Evolutionary conservation across 2,113 vertebrate genomes (phyloP).

Genomic region (Condylura cristata): DNA sequence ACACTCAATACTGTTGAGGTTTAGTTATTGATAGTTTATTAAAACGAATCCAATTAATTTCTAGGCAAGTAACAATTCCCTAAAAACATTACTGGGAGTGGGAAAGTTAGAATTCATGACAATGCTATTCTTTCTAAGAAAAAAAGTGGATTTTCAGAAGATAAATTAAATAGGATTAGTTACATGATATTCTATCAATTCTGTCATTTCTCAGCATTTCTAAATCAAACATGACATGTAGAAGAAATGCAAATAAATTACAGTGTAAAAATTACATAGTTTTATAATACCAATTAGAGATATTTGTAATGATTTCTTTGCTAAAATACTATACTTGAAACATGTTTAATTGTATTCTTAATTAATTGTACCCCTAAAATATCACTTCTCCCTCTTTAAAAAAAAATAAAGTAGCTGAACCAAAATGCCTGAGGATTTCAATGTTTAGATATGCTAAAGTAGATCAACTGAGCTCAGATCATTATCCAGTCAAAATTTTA

Average conservation of each 20-base stretch:
- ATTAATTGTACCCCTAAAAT: conserved; percentile 82
- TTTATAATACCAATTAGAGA: conserved; percentile 63
- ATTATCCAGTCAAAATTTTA: background rate
- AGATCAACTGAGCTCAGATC: conserved; percentile 26
- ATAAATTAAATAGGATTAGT: background rate
- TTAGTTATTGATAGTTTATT: background rate
- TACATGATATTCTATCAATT: background rate
- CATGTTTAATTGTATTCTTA: conserved; percentile 76
- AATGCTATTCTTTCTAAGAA: background rate
- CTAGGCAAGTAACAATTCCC: background rate
- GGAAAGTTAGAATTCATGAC: background rate
- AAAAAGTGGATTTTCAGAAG: background rate
- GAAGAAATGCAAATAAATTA: background rate
- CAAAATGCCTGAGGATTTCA: conserved; percentile 75
- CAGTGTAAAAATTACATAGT: conserved; percentile 18
- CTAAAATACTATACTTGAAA: conserved; percentile 72
- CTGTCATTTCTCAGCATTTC: background rate
- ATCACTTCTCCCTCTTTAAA: conserved; percentile 79
- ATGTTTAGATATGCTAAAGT: conserved; percentile 78
- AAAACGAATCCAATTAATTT: conserved; percentile 7
- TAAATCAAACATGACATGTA: background rate
- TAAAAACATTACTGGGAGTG: background rate
- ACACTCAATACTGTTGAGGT: background rate
- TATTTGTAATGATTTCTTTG: conserved; percentile 70
- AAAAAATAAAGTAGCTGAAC: conserved; percentile 77